Evolutionary conservation across 2,888 invertebrate genomes (phyloP), one percentile per base, ranked within the genome.

Genomic region (Oeneis ivallda): DNA sequence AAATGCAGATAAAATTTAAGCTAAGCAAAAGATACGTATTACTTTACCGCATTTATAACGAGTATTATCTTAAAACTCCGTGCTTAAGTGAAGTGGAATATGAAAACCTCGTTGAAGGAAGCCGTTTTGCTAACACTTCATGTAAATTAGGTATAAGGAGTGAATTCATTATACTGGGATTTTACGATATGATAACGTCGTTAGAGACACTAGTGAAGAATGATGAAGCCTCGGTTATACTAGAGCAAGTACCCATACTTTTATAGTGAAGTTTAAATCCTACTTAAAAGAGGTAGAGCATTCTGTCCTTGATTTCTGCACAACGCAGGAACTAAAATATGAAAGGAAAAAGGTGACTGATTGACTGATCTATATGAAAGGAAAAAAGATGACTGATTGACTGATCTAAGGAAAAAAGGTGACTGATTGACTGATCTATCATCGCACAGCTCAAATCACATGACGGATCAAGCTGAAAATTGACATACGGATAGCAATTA

Each of bases 91-190:
- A 73, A 72, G 69, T 72, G 69, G 75, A 80, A 82, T 82, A 86
- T 85, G 84, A 83, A 86, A 87, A 80, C 74, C 79, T 80, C 82
- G 76, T 86, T 77, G 73, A 76, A 83, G 85, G 78, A 85, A 83
- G 83, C 79, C 76, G 75, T 78, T 79, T 49, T 75, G 75, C 75
- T 75, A 78, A 84, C 81, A 82, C 80, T 83, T 86, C 80, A 86
- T 85, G 85, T 78, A 87, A 86, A 88, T 86, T 77, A 82, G 79
- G 78, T 76, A 77, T 66, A 71, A 81, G 64, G 75, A 80, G 77
- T 74, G 74, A 76, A 82, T 82, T 84, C 80, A 84, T 85, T 85
- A 84, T 75, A 81, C 79, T 67, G 67, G 76, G 79, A 81, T 79
- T 82, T 80, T 70, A 67, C 69, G 70, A 73, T 75, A 76, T 77